These are phyloP conservation scores for Bombyx mandarina DNA, from an alignment of 1,140 invertebrate species.

Conservation along the genomic window DNA sequence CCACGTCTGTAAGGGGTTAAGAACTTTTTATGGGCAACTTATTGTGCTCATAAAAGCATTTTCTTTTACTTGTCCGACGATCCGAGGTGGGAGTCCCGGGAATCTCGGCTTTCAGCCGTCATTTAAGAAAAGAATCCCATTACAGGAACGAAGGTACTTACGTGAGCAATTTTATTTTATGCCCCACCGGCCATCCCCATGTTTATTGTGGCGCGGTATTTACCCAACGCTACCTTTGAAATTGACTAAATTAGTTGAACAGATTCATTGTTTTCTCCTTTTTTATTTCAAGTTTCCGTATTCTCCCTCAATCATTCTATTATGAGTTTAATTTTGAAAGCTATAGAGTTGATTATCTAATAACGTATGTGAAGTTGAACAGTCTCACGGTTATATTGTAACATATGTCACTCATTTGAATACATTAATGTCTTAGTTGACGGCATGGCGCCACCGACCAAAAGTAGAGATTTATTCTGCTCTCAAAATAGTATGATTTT, in stretches of 20 bases:
- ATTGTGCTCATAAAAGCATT: constrained; percentile 17
- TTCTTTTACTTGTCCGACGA: constrained; percentile 11
- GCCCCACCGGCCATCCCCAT: constrained; percentile 15
- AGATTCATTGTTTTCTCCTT: too few relatives aligned
- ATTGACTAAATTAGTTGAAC: constrained; percentile 7
- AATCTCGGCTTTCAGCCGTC: constrained; percentile 20
- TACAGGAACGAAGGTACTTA: constrained; percentile 22
- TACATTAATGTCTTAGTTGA: too few relatives aligned
- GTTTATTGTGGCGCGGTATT: constrained; percentile 15
- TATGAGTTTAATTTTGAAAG: too few relatives aligned
- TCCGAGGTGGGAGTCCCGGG: constrained; percentile 8
- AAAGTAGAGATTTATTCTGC: too few relatives aligned
- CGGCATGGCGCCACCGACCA: too few relatives aligned
- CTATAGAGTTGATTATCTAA: too few relatives aligned
- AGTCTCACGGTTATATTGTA: too few relatives aligned
- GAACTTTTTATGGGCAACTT: constrained; percentile 9
- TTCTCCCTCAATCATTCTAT: too few relatives aligned
- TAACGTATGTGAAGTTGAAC: too few relatives aligned
- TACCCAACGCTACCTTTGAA: constrained; percentile 10
- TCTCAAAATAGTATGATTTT: too few relatives aligned
- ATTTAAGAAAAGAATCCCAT: constrained; percentile 24
- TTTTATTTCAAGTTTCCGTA: too few relatives aligned
- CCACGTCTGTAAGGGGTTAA: constrained; percentile 9
- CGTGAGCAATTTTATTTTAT: constrained; percentile 30
- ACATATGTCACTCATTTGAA: too few relatives aligned